Percentiles rank a stretch among this genome's conserved stretches.
Conservation (phyloP, 1,140 invertebrate species). For the Aleiodes sp. region DNA sequence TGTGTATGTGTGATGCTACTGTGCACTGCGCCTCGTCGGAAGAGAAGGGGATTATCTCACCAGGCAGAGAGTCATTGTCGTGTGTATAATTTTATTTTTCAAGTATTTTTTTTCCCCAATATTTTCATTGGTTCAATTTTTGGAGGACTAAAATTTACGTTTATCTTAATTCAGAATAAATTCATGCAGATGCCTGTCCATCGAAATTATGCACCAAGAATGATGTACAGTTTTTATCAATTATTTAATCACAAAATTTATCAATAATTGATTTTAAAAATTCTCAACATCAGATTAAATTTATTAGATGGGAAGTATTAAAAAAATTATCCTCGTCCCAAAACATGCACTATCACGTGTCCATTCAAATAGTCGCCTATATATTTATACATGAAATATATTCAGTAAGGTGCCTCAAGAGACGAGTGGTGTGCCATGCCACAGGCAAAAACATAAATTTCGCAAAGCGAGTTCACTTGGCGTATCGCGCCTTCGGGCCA, state of each 20-base stretch:
- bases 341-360: too few species aligned
- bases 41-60: not conserved
- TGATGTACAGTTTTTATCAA: too few species aligned
- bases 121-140: not conserved
- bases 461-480: constrained; percentile 43
- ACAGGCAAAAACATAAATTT: constrained; percentile 48
- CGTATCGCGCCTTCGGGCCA: constrained; percentile 41
- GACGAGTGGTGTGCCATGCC: constrained; percentile 15
- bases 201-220: too few species aligned
- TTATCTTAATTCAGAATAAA: too few species aligned
- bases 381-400: not conserved
- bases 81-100: constrained; percentile 5
- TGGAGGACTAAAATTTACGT: too few species aligned
- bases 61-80: not conserved
- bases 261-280: too few species aligned
- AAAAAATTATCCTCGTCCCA: too few species aligned
- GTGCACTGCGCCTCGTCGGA: not conserved
- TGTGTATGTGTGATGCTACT: constrained; percentile 6
- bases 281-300: too few species aligned
- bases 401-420: not conserved
- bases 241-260: too few species aligned
- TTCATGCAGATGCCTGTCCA: too few species aligned
- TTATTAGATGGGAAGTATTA: too few species aligned
- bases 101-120: not conserved
- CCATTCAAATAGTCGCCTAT: too few species aligned